These are phyloP conservation scores for Therioaphis trifolii DNA, from an alignment of 2,888 invertebrate species.

Conservation along the genomic window DNA sequence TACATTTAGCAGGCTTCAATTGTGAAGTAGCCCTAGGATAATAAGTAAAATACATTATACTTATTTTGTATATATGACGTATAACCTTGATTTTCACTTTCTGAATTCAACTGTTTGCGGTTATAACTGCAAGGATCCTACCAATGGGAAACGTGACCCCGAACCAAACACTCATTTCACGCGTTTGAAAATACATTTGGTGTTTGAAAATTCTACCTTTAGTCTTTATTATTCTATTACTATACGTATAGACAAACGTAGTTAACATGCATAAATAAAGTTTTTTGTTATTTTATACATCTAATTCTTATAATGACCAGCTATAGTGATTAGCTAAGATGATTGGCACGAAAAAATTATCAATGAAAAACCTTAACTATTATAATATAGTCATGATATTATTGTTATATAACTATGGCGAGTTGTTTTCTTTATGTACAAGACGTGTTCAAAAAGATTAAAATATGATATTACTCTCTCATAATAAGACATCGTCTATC, in stretches of 20 bases:
- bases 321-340: conserved; percentile 24
- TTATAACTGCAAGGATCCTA: neutral
- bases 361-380: conserved; percentile 8
- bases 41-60: neutral
- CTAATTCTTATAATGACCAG: neutral
- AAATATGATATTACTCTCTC: neutral
- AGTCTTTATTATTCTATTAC: conserved; percentile 18
- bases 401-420: conserved; percentile 3
- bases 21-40: conserved; percentile 19
- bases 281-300: conserved; percentile 27
- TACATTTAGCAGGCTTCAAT: no score
- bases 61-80: conserved; percentile 18
- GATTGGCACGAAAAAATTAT: conserved; percentile 20
- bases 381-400: neutral
- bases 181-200: conserved; percentile 7
- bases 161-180: neutral
- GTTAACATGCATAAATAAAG: conserved; percentile 23
- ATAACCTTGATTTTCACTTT: conserved; percentile 30
- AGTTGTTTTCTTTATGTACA: neutral
- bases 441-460: neutral
- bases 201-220: conserved; percentile 9
- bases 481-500: neutral
- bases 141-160: conserved; percentile 33
- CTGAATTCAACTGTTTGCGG: neutral
- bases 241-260: neutral